Percentiles rank a stretch among this genome's conserved stretches.
Conservation (phyloP, 2,113 vertebrate species). For the Lamprotornis superbus region DNA sequence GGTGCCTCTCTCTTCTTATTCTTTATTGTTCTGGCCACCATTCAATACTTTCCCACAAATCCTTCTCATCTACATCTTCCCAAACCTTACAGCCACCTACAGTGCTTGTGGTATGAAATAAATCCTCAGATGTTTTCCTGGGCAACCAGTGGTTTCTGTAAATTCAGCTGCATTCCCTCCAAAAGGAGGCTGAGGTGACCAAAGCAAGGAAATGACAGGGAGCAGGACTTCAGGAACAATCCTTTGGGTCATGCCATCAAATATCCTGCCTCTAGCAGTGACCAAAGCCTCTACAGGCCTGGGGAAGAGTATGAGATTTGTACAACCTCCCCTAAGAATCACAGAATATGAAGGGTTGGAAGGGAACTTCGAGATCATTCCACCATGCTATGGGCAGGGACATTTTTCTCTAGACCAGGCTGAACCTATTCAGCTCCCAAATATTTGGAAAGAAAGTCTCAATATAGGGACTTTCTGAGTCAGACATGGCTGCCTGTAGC, state of each 20-base stretch:
- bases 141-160: not conserved
- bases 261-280: not conserved
- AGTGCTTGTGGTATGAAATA: slow-evolving; percentile 26
- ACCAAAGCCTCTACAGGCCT: not conserved
- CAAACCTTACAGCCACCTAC: slow-evolving; percentile 40
- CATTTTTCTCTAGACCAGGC: too few relatives aligned
- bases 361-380: not conserved
- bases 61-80: slow-evolving; percentile 5
- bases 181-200: not conserved
- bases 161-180: not conserved
- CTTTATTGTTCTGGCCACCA: slow-evolving; percentile 19
- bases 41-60: slow-evolving; percentile 25
- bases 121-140: slow-evolving; percentile 7
- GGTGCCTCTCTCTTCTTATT: not conserved
- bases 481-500: not conserved
- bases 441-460: not conserved
- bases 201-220: not conserved
- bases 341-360: not conserved
- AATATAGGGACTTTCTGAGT: not conserved
- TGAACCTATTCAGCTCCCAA: not conserved
- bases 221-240: not conserved
- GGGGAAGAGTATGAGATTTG: not conserved
- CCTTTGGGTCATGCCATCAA: not conserved
- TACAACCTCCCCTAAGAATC: not conserved
- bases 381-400: too few relatives aligned